Evolutionary conservation across 64 coral and sea anemone species (phyloP).

Genomic region (Actinia equina): DNA sequence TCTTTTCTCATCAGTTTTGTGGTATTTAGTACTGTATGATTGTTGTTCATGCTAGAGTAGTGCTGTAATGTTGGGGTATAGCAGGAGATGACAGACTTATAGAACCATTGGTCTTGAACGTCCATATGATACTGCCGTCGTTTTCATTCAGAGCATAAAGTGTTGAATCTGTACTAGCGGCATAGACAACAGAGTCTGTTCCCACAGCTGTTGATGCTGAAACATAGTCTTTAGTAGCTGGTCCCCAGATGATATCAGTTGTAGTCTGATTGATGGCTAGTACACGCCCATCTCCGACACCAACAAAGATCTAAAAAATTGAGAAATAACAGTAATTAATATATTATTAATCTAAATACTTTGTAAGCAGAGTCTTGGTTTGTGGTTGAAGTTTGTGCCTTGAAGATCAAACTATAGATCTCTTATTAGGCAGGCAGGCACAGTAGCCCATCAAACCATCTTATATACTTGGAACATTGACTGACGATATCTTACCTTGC

Average conservation of each 20-base stretch:
- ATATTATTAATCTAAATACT: too few species aligned
- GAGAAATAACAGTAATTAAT: neutral
- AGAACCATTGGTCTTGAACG: conserved; percentile 64
- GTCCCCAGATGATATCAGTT: conserved; percentile 54
- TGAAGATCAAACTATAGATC: neutral
- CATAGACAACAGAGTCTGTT: conserved; percentile 63
- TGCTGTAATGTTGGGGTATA: conserved; percentile 49
- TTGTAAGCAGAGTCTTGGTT: too few species aligned
- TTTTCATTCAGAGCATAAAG: conserved; percentile 69
- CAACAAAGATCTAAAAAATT: conserved; percentile 53
- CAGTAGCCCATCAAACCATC: too few species aligned
- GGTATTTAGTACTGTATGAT: neutral
- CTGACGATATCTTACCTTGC: conserved; percentile 50
- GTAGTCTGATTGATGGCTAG: conserved; percentile 67
- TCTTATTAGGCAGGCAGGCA: neutral
- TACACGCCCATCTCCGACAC: conserved; percentile 75
- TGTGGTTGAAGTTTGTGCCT: neutral
- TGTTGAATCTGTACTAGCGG: conserved; percentile 65
- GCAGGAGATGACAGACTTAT: conserved; percentile 58
- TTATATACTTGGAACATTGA: neutral
- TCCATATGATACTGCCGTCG: conserved; percentile 75
- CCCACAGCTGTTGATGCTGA: conserved; percentile 53
- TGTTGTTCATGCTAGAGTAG: conserved; percentile 39
- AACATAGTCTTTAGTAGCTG: conserved; percentile 74
- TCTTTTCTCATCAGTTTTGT: too few species aligned